Evolutionary conservation across 2,888 invertebrate species (phyloP), one percentile per base, ranked within the genome.

Genomic region (Opisthograptis luteolata): DNA sequence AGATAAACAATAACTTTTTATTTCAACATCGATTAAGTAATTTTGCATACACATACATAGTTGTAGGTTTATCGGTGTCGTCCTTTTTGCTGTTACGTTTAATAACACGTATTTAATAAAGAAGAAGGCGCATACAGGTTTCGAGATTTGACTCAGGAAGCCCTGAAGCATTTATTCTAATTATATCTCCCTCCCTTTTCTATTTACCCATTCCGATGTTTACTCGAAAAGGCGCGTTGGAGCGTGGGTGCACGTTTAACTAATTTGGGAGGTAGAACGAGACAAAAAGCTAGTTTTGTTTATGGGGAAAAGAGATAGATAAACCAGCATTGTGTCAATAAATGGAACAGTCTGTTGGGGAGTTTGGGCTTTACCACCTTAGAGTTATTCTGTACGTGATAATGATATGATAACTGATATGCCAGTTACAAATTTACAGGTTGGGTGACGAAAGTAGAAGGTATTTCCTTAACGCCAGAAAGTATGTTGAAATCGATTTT

Each of bases 201-300:
- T 89, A 88, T 89, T 88, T 88, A 78, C 77, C 73, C 79, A 86
- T 86, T 82, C 79, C 81, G 72, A 74, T 90, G 87, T 90, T 89
- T 88, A 87, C 87, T 79, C 79, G 74, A 81, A 84, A 84, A 87
- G 87, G 83, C 87, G 84, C 79, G 81, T 70, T 80, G 65, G 74
- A 79, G 83, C 85, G 87, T 87, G 87, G 89, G 89, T 84, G 87
- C 73, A 69, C 73, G 77, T 73, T 45, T 72, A 71, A 82, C 85
- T 85, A 85, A 84, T 87, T 87, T 87, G 78, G 87, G 86, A 84
- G 81, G 73, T 56, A 75, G 87, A 87, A 63, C 76, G 85, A 81
- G 88, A 89, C 78, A 81, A 81, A 82, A 81, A 75, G 73, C 48
- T 66, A 66, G 66, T 68, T 69, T 68, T 65, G 66, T 76, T 74